Conservation (phyloP, 92 coral and sea anemone species). For the Virgularia gustaviana region DNA sequence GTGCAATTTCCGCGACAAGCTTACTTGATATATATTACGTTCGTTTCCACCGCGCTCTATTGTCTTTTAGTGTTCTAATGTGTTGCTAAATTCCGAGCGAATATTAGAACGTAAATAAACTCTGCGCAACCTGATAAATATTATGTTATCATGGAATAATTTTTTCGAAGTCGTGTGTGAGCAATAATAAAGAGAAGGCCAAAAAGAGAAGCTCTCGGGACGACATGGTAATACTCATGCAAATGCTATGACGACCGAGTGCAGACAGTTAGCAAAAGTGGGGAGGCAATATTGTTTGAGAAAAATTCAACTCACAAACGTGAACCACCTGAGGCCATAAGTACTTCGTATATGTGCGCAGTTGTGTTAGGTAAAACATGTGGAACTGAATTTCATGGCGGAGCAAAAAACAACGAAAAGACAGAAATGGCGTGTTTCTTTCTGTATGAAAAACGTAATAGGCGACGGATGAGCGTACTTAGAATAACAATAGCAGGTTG, state of each 20-base stretch:
- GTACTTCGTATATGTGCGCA: background rate
- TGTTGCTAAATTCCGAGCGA: no score
- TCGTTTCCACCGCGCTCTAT: no score
- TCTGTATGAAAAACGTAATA: background rate
- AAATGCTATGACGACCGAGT: background rate
- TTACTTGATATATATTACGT: no score
- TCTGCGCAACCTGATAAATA: no score
- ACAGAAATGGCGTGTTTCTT: background rate
- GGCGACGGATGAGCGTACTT: conserved; percentile 25
- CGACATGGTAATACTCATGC: background rate
- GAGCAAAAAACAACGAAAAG: no score
- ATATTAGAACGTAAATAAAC: no score
- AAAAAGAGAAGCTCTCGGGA: background rate
- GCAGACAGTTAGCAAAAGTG: no score
- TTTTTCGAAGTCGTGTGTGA: background rate
- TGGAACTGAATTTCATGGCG: no score
- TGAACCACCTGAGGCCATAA: background rate
- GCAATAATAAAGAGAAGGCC: background rate
- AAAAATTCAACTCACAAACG: background rate
- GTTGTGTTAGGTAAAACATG: background rate
- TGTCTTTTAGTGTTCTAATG: no score
- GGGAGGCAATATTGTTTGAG: no score
- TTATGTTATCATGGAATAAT: background rate
- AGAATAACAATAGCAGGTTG: conserved; percentile 8
- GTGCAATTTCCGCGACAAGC: no score